Conservation (phyloP, 23 tunicate species). For the Styela clava region DNA sequence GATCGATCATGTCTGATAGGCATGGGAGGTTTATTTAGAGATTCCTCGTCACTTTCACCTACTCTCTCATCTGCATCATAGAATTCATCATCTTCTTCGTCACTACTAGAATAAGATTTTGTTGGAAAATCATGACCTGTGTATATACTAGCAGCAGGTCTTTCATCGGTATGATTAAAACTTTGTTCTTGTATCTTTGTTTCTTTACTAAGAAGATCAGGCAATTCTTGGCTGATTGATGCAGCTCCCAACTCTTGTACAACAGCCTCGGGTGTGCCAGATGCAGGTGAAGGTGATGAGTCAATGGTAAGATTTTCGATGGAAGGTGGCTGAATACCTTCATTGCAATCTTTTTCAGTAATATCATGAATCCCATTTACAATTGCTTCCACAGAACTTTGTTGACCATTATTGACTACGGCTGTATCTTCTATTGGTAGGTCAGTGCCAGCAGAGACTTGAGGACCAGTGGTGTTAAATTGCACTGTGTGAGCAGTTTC, state of each 20-base stretch:
- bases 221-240: neutral
- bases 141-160: neutral
- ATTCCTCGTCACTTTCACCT: neutral
- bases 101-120: constrained; percentile 77
- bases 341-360: neutral
- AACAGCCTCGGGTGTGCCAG: constrained; percentile 1
- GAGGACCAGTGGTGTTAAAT: neutral
- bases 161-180: neutral
- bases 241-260: neutral
- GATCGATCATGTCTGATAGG: constrained; percentile 1
- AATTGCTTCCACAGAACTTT: neutral
- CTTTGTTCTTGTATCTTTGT: neutral
- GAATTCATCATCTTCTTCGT: constrained; percentile 73
- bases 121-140: constrained; percentile 38
- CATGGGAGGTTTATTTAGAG: neutral
- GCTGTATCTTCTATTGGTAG: neutral
- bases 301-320: neutral
- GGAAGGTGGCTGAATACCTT: neutral
- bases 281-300: neutral
- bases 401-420: neutral
- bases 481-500: neutral
- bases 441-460: neutral
- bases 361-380: constrained; percentile 14
- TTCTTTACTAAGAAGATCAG: neutral
- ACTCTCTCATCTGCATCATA: constrained; percentile 79